Conservation (phyloP, 2,113 vertebrate genomes). For the Seriola rivoliana region DNA sequence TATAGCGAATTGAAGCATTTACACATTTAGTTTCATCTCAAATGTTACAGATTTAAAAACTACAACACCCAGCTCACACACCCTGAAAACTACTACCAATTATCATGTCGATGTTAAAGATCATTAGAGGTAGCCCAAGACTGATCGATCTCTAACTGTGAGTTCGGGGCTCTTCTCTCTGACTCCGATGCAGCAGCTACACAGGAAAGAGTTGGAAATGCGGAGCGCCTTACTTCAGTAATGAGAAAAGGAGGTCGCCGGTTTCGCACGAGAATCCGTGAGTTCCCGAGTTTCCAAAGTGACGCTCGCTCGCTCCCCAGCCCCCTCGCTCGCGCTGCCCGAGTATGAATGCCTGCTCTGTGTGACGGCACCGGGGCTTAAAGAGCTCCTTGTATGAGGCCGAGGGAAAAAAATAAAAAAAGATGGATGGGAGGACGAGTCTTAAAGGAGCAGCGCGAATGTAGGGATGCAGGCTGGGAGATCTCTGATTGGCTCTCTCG, state of each 20-base stretch:
- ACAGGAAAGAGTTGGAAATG: constrained; percentile 68
- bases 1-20: too few species aligned
- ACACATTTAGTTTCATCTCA: background rate
- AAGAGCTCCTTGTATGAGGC: constrained; percentile 86
- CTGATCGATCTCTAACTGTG: background rate
- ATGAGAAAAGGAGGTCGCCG: constrained; percentile 80
- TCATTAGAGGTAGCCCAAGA: background rate
- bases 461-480: background rate
- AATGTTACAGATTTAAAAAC: background rate
- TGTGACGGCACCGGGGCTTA: constrained; percentile 82
- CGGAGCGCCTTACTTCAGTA: constrained; percentile 84
- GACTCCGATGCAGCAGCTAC: constrained; percentile 21
- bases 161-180: background rate
- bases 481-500: constrained; percentile 70
- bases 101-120: background rate
- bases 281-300: constrained; percentile 81
- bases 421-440: constrained; percentile 45
- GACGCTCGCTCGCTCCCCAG: constrained; percentile 82
- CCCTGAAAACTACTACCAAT: background rate
- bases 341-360: constrained; percentile 87
- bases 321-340: constrained; percentile 80
- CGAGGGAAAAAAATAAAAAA: constrained; percentile 59
- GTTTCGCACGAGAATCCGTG: constrained; percentile 81
- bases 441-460: constrained; percentile 82
- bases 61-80: background rate